Conservation (phyloP, 2,888 invertebrate species). For the Synergus laeviventris region DNA sequence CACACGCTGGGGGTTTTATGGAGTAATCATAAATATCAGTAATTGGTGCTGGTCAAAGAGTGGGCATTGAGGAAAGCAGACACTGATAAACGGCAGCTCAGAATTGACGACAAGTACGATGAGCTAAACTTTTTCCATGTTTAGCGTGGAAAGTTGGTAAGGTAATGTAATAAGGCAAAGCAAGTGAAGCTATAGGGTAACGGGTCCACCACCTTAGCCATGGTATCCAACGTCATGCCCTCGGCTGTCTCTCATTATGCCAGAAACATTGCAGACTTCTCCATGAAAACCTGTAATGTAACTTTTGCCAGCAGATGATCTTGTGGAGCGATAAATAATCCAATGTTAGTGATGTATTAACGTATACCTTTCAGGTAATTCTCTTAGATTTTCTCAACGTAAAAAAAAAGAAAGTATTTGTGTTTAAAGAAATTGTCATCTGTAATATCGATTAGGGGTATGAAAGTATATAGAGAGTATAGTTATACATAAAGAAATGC, state of each 20-base stretch:
- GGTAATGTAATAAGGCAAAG: background rate
- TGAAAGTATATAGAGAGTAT: no score
- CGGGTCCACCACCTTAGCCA: slow-evolving; percentile 23
- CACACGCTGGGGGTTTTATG: slow-evolving; percentile 45
- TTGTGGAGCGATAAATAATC: slow-evolving; percentile 29
- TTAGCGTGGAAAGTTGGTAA: background rate
- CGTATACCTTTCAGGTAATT: background rate
- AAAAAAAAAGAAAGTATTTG: background rate
- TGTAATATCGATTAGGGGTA: no score
- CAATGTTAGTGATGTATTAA: slow-evolving; percentile 24
- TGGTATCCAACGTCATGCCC: slow-evolving; percentile 47
- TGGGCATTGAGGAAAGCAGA: slow-evolving; percentile 37
- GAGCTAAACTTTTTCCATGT: background rate
- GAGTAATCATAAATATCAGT: slow-evolving; percentile 50
- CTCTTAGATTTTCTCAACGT: background rate
- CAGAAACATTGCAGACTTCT: slow-evolving; percentile 57
- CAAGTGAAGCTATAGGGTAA: slow-evolving; percentile 15
- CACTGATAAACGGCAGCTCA: slow-evolving; percentile 43
- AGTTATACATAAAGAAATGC: no score
- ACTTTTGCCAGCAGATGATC: slow-evolving; percentile 8
- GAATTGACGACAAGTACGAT: slow-evolving; percentile 41
- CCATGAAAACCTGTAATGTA: slow-evolving; percentile 49
- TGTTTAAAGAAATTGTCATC: no score
- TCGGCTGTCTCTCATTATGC: slow-evolving; percentile 59
- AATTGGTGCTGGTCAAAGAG: slow-evolving; percentile 43